Conservation (phyloP, 2,888 invertebrate species). For the Barypeithes pellucidus region DNA sequence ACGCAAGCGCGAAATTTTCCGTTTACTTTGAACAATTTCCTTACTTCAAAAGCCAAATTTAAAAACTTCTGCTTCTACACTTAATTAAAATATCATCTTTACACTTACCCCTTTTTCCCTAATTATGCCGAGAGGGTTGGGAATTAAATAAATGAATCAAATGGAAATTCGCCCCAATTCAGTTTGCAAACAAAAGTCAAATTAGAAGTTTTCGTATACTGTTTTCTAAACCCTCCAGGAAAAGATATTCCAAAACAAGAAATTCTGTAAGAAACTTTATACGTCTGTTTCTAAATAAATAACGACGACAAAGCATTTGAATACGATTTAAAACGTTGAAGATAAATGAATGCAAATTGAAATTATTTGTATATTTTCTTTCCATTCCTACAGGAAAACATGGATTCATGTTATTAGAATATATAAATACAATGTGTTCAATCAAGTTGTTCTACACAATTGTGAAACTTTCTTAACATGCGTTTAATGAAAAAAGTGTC, state of each 20-base stretch:
- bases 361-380: too few relatives aligned
- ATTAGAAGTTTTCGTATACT: neutral
- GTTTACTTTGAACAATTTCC: neutral
- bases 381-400: too few relatives aligned
- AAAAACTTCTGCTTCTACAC: conserved; percentile 5
- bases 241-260: conserved; percentile 2
- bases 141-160: conserved; percentile 29
- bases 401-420: too few relatives aligned
- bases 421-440: too few relatives aligned
- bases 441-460: too few relatives aligned
- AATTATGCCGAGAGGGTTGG: neutral
- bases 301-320: too few relatives aligned
- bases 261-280: conserved; percentile 5
- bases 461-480: too few relatives aligned
- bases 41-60: neutral
- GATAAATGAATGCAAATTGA: too few relatives aligned
- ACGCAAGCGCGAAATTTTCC: neutral
- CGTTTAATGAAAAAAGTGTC: too few relatives aligned
- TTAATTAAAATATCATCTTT: conserved; percentile 17
- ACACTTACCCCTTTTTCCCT: conserved; percentile 7
- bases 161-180: conserved; percentile 14
- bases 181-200: conserved; percentile 13
- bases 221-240: neutral
- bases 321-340: too few relatives aligned
- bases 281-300: neutral